phyloP scores from a whole-genome alignment of 1,140 invertebrate genomes.

The Meloidogyne exigua region DNA sequence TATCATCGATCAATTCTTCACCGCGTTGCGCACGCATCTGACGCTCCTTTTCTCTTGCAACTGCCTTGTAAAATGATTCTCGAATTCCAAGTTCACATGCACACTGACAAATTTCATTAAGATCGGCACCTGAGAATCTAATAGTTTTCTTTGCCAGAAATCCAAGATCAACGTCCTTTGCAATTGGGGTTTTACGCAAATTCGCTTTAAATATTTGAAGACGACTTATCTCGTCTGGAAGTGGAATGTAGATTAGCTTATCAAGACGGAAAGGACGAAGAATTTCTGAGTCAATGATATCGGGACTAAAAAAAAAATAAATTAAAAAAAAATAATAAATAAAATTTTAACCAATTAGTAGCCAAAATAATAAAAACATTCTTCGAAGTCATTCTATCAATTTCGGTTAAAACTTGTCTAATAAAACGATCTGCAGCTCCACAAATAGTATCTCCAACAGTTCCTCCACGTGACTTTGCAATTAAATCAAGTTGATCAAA shows the following conservation, averaged over 20 bases:
- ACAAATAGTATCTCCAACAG: conserved; percentile 85
- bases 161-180: conserved; percentile 85
- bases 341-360: conserved; percentile 76
- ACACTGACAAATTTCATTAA: conserved; percentile 98
- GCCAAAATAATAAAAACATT: conserved; percentile 99
- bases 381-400: conserved; percentile 98
- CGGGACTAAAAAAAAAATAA: conserved; percentile 67
- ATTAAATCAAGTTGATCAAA: conserved; percentile 99
- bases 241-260: conserved; percentile 98
- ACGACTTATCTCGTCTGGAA: conserved; percentile 95
- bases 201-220: conserved; percentile 92
- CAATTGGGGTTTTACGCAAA: conserved; percentile 91
- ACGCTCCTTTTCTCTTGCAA: conserved; percentile 81
- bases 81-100: conserved; percentile 98
- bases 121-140: conserved; percentile 96
- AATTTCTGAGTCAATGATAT: conserved; percentile 99
- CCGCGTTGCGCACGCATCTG: conserved; percentile 76
- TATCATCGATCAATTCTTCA: conserved; percentile 73
- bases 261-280: conserved; percentile 94
- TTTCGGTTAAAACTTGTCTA: conserved; percentile 98
- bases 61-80: conserved; percentile 93
- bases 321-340: not conserved
- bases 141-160: conserved; percentile 94
- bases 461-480: conserved; percentile 95
- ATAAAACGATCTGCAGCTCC: conserved; percentile 98